Conservation (phyloP, 2,888 invertebrate genomes). For the Gymnocheta viridis region DNA sequence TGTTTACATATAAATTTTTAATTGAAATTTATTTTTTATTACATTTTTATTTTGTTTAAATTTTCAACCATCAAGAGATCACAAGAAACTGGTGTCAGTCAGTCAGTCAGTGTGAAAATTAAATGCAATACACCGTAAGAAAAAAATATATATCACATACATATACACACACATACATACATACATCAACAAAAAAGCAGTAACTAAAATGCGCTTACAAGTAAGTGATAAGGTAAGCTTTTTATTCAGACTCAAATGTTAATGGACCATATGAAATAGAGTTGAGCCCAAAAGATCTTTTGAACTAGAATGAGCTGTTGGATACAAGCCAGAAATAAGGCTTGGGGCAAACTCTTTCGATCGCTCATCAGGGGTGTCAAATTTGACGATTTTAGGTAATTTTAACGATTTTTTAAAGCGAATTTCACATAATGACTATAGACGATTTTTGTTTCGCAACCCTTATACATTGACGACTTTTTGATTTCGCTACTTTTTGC, state of each 20-base stretch:
- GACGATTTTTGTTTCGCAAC: no score
- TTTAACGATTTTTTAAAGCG: no score
- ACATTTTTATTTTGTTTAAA: conserved; percentile 25
- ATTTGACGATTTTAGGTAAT: no score
- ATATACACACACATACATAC: neutral
- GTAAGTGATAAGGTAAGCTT: neutral
- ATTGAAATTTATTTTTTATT: conserved; percentile 5
- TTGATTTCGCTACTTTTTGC: no score
- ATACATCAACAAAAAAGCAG: neutral
- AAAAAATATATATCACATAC: no score
- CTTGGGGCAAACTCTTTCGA: no score
- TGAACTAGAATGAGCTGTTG: no score
- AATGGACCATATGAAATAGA: no score
- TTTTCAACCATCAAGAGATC: conserved; percentile 51
- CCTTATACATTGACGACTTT: no score
- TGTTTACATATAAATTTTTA: conserved; percentile 20
- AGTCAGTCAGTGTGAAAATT: neutral
- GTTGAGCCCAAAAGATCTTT: neutral
- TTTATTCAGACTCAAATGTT: neutral
- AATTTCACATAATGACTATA: no score
- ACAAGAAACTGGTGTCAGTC: conserved; percentile 56
- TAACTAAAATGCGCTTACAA: neutral
- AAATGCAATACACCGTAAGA: conserved; percentile 8
- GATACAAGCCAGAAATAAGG: no score
- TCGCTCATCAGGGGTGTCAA: no score